phyloP scores from a whole-genome alignment of 2,113 vertebrate species.

The Dicentrarchus labrax region DNA sequence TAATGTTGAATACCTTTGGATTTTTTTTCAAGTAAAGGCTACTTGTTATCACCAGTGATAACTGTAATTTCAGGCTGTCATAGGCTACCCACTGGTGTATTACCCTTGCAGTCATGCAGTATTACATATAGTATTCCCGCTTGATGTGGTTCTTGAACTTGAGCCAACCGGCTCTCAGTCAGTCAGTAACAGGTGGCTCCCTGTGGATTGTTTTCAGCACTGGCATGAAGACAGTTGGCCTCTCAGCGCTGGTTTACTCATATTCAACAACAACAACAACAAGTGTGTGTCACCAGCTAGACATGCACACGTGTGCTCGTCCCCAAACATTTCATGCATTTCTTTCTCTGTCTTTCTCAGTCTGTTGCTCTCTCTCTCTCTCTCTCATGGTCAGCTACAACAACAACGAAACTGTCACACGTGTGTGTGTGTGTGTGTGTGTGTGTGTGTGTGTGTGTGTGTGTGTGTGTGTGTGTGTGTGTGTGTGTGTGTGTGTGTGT shows the following conservation, averaged over 20 bases:
- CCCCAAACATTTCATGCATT: background rate
- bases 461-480: too few relatives aligned
- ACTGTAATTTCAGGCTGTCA: conserved; percentile 3
- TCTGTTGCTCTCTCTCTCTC: conserved; percentile 21
- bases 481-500: too few relatives aligned
- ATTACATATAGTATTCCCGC: conserved; percentile 8
- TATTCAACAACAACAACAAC: conserved; percentile 47
- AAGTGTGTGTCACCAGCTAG: conserved; percentile 46
- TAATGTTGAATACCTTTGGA: background rate
- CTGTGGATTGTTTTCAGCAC: conserved; percentile 14
- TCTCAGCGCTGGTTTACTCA: conserved; percentile 19
- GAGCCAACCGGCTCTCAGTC: conserved; percentile 42
- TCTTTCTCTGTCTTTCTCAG: conserved; percentile 48
- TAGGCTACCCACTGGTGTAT: conserved; percentile 15
- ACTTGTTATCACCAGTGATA: background rate
- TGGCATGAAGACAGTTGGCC: conserved; percentile 25
- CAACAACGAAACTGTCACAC: conserved; percentile 20
- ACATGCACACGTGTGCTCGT: background rate
- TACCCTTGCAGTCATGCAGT: background rate
- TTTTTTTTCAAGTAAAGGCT: background rate
- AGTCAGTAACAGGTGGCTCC: conserved; percentile 61
- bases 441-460: too few relatives aligned
- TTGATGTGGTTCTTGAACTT: conserved; percentile 49
- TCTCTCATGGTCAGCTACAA: conserved; percentile 1
- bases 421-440: too few relatives aligned